phyloP scores from a whole-genome alignment of 2,797 vertebrate genomes.

The Premnoplex brunnescens region DNA sequence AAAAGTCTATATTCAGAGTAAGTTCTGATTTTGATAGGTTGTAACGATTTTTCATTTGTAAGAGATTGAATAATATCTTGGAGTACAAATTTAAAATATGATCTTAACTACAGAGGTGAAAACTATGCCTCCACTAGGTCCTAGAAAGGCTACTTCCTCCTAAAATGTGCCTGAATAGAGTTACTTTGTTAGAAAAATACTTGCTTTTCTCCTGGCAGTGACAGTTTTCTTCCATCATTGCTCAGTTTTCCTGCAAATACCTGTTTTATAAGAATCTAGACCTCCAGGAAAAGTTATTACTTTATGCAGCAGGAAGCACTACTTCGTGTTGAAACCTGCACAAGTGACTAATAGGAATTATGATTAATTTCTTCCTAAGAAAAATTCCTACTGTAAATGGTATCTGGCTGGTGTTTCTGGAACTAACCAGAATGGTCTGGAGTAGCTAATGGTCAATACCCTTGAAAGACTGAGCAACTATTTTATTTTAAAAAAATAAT shows the following conservation, averaged over 20 bases:
- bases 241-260: neutral
- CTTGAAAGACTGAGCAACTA: neutral
- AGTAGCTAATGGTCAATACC: neutral
- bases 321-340: neutral
- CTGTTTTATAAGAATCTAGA: neutral
- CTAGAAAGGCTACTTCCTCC: neutral
- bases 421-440: neutral
- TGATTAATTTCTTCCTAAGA: constrained; percentile 19
- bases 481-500: neutral
- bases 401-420: neutral
- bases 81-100: neutral
- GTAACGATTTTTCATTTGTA: neutral
- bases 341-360: neutral
- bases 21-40: neutral
- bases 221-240: neutral
- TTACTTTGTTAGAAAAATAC: neutral
- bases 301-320: neutral
- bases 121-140: neutral
- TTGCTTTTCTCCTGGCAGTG: neutral
- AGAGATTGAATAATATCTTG: neutral
- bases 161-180: neutral
- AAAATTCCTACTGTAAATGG: neutral
- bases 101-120: neutral
- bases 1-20: neutral
- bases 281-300: neutral